Conservation (phyloP, 2,888 invertebrate species). For the Idaea dimidiata region DNA sequence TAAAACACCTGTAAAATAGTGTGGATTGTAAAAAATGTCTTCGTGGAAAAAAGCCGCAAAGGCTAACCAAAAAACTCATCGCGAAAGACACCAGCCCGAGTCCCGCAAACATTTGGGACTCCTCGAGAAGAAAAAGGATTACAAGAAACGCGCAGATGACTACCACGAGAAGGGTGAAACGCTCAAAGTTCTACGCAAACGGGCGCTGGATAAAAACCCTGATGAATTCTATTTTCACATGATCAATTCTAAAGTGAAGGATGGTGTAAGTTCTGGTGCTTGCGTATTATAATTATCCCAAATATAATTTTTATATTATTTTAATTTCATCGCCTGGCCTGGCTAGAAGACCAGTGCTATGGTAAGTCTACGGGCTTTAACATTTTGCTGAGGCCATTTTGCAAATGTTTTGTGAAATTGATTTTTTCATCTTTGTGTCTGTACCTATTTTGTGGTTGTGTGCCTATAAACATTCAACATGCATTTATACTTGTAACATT, state of each 20-base stretch:
- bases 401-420: too few species aligned
- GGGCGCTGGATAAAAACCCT: conserved; percentile 95
- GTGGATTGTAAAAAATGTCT: conserved; percentile 82
- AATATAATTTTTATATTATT: too few species aligned
- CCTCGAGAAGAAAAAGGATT: conserved; percentile 95
- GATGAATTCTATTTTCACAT: conserved; percentile 99
- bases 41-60: conserved; percentile 95
- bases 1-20: neutral
- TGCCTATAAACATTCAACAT: too few species aligned
- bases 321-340: too few species aligned
- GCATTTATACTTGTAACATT: neutral
- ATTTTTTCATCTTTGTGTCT: too few species aligned
- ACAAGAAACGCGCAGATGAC: conserved; percentile 88
- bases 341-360: too few species aligned
- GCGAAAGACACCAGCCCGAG: conserved; percentile 92
- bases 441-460: too few species aligned
- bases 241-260: conserved; percentile 90
- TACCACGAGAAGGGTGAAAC: conserved; percentile 91
- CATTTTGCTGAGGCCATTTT: too few species aligned
- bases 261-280: conserved; percentile 66
- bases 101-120: conserved; percentile 88
- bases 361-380: too few species aligned
- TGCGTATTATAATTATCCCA: too few species aligned
- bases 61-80: conserved; percentile 90
- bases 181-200: conserved; percentile 88